Percentiles rank a stretch among this genome's conserved stretches.
Evolutionary conservation across 2,888 invertebrate genomes (phyloP).

Genomic region (Ctenicera cuprea): DNA sequence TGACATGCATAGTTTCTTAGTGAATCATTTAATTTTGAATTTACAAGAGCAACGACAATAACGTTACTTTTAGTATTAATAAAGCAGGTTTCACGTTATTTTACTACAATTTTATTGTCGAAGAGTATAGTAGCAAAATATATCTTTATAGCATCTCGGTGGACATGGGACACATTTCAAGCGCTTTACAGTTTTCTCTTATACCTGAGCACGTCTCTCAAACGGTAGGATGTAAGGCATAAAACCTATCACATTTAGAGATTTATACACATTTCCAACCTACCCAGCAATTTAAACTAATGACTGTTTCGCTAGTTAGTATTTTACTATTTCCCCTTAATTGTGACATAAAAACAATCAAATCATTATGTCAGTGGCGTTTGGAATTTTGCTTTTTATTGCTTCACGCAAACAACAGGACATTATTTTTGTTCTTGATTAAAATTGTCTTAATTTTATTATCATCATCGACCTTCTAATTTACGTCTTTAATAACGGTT

Average conservation of each 20-base stretch:
- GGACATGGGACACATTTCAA: constrained; percentile 21
- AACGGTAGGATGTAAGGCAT: constrained; percentile 21
- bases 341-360: constrained; percentile 32
- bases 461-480: not conserved
- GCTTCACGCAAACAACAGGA: constrained; percentile 10
- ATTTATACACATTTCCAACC: constrained; percentile 8
- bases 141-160: constrained; percentile 27
- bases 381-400: constrained; percentile 25
- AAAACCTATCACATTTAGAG: constrained; percentile 4
- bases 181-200: constrained; percentile 23
- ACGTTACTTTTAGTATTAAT: constrained; percentile 25
- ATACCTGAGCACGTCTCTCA: constrained; percentile 4
- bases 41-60: constrained; percentile 6
- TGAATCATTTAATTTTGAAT: constrained; percentile 5
- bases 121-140: constrained; percentile 23
- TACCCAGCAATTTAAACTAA: constrained; percentile 21
- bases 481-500: not conserved
- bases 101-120: constrained; percentile 25
- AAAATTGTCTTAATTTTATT: constrained; percentile 22
- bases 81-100: constrained; percentile 1
- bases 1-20: not conserved
- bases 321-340: constrained; percentile 20
- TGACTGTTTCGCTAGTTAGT: constrained; percentile 10
- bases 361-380: constrained; percentile 21
- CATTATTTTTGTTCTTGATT: constrained; percentile 5